Base-by-base conservation (phyloP, 1,140 invertebrate genomes). In the Euura lappo region DNA sequence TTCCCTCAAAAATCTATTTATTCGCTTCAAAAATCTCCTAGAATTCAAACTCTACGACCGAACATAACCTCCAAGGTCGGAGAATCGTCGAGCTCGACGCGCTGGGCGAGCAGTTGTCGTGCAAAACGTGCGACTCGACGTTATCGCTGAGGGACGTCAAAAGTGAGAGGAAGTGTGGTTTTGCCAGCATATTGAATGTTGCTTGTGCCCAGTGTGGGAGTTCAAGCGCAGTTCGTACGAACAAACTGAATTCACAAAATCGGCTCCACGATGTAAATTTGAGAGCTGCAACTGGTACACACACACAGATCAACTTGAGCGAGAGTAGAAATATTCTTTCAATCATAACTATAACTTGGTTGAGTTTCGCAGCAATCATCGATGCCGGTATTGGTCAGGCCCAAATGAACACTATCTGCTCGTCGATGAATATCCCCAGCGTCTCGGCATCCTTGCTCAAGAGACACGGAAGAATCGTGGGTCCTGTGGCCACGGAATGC, bases 391-490 rank as follows among this genome's bases (percentile, higher is more conserved):
- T 51, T 47, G 75, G 75, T 4, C 67, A 72, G 66, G 10, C 64
- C 2, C 71, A 71, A 69, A 13, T 75, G 2, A 77, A 77, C 64
- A 75, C 70, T 10, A 46, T 77, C 3, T 73, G 72, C 1, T 60
- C 73, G 44, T 69, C 73, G 2, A n/a, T 77, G 47, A 70, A 78
- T 68, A 68, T 76, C 6, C 73, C 75, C 8, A 51, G 46, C n/a
- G 47, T 78, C 2, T 70, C 66, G 1, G 65, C 69, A 13, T 66
- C 69, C 71, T 42, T 65, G 1, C 45, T 76, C 1, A 76, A 78
- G 51, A 11, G 45, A 3, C 11, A 69, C 45, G 75, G 76, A 68
- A 45, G 69, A 13, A 68, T 71, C 6, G 66, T 76, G 28, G 75
- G 75, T n/a, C 60, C 72, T 47, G 70, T 73, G 46, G 74, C 74